Conservation (phyloP, 2,888 invertebrate species). For the Meiosimyza decipiens region DNA sequence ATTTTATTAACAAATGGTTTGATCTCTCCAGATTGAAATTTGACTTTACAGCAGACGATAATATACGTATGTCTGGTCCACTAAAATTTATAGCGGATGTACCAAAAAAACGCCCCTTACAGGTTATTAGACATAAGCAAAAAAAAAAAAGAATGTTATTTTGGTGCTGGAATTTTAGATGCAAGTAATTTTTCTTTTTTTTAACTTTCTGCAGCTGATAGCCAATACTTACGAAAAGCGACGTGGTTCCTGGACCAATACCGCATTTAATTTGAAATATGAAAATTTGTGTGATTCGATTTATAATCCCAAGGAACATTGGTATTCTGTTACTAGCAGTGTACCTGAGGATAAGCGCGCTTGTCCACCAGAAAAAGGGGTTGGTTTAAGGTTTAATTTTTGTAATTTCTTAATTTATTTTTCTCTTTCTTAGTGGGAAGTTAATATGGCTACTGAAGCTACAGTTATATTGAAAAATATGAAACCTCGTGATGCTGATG, state of each 20-base stretch:
- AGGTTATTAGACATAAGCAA: background rate
- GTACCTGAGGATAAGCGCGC: background rate
- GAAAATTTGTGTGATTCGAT: background rate
- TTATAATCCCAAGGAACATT: background rate
- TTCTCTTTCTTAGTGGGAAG: too few species aligned
- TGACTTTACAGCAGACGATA: background rate
- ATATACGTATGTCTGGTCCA: background rate
- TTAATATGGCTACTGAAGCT: background rate
- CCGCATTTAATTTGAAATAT: background rate
- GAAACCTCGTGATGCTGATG: background rate
- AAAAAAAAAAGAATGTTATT: too few species aligned
- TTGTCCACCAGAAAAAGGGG: constrained; percentile 5
- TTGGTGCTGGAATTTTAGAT: background rate
- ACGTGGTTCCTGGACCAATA: background rate
- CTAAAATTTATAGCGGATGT: background rate
- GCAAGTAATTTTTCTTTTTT: background rate
- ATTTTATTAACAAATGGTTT: constrained; percentile 8
- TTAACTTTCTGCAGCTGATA: background rate
- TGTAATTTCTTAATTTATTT: too few species aligned
- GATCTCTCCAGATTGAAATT: background rate
- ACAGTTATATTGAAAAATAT: background rate
- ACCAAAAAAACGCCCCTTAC: background rate
- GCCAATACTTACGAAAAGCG: background rate
- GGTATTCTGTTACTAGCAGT: background rate
- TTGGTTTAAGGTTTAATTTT: too few species aligned